A percentile compares a stretch with the other conserved stretches of the same genome.
These are phyloP conservation scores for Callopanchax toddi DNA, from an alignment of 2,113 vertebrate genomes.

Conservation along the genomic window DNA sequence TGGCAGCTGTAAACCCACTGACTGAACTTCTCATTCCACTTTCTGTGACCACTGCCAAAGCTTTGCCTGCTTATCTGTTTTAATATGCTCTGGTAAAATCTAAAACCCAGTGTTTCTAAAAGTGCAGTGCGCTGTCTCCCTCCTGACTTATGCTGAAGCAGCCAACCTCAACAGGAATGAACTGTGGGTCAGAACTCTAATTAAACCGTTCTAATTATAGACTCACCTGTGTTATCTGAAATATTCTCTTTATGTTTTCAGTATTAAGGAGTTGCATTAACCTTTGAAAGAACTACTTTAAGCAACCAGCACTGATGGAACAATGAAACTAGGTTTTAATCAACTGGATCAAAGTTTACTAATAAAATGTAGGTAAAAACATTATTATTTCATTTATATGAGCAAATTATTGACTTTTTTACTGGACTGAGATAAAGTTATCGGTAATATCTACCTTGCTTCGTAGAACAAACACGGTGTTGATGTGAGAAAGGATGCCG, in stretches of 20 bases:
- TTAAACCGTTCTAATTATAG: background rate
- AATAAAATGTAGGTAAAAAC: no score
- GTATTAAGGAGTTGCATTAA: background rate
- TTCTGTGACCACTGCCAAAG: background rate
- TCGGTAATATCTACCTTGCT: conserved; percentile 87
- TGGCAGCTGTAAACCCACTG: background rate
- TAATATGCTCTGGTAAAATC: no score
- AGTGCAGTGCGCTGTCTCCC: background rate
- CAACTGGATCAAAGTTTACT: no score
- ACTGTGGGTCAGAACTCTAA: background rate
- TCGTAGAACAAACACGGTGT: conserved; percentile 96
- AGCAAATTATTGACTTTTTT: no score
- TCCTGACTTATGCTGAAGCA: background rate
- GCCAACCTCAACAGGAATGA: background rate
- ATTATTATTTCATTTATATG: no score
- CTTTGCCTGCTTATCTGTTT: no score
- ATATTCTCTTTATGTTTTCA: background rate
- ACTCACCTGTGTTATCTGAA: background rate
- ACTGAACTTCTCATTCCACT: background rate
- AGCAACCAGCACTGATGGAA: background rate
- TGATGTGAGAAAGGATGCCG: conserved; percentile 98
- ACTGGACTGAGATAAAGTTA: background rate
- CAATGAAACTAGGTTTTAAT: no score
- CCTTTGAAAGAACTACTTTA: background rate
- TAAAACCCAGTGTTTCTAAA: background rate